Percentiles rank a stretch among this genome's conserved stretches.
Conservation (phyloP, 2,888 invertebrate genomes). For the Acleris literana region DNA sequence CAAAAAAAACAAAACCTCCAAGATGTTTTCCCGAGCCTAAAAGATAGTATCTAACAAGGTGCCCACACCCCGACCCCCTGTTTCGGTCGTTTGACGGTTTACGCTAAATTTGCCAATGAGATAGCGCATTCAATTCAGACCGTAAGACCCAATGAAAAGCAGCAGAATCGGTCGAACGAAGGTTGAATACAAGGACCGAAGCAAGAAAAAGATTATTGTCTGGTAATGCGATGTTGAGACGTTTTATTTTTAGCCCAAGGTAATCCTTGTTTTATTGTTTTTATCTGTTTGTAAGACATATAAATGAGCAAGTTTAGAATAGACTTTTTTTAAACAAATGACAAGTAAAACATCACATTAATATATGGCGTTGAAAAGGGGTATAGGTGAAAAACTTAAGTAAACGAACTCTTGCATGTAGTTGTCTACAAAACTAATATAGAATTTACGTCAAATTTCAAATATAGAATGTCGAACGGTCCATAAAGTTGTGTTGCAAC, state of each 20-base stretch:
- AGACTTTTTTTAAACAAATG: too few species aligned
- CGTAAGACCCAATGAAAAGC: slow-evolving; percentile 31
- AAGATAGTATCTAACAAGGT: background rate
- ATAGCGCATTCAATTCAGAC: slow-evolving; percentile 34
- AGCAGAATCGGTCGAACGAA: slow-evolving; percentile 10
- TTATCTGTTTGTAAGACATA: background rate
- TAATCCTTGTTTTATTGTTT: background rate
- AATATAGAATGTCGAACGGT: too few species aligned
- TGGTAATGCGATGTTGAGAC: slow-evolving; percentile 18
- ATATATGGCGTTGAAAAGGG: too few species aligned
- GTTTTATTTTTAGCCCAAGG: slow-evolving; percentile 2
- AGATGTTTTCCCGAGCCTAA: too few species aligned
- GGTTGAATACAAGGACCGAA: slow-evolving; percentile 12
- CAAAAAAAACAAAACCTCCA: too few species aligned
- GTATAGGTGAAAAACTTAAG: too few species aligned
- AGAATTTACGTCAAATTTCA: too few species aligned
- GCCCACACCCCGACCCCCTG: slow-evolving; percentile 2
- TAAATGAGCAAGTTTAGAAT: background rate
- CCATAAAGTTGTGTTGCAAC: too few species aligned
- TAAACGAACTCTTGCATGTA: too few species aligned
- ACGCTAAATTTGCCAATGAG: slow-evolving; percentile 42
- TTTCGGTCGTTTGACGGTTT: slow-evolving; percentile 37
- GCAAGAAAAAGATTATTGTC: background rate
- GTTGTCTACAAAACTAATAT: too few species aligned
- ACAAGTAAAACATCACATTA: too few species aligned